phyloP scores from a whole-genome alignment of 2,113 vertebrate species.

The Gracilinanus agilis region DNA sequence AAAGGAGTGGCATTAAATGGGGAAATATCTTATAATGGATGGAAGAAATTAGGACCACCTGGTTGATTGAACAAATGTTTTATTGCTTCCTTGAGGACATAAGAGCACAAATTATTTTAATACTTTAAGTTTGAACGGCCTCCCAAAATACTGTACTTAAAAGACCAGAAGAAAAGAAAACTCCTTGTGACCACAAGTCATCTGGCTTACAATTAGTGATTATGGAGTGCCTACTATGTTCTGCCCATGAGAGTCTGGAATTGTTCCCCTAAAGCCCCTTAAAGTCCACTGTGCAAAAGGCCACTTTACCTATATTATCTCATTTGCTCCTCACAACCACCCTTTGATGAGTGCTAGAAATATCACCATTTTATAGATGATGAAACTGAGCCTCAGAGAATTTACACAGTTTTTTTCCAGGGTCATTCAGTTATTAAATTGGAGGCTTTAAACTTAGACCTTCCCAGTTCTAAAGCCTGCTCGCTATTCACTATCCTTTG shows the following conservation, averaged over 20 bases:
- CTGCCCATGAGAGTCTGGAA: not conserved
- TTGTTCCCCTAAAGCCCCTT: not conserved
- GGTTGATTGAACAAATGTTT: conserved; percentile 71
- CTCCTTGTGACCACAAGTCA: not conserved
- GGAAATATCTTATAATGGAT: conserved; percentile 71
- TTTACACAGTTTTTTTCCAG: not conserved
- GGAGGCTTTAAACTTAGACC: not conserved
- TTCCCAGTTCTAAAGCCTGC: not conserved
- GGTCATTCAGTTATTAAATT: not conserved
- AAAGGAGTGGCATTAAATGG: conserved; percentile 71
- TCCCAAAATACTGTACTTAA: not conserved
- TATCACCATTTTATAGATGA: not conserved
- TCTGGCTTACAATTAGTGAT: not conserved
- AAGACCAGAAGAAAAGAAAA: not conserved
- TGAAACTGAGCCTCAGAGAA: not conserved
- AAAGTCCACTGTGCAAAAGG: too few species aligned
- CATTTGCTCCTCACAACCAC: too few species aligned
- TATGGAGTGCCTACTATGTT: not conserved
- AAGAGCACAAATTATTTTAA: conserved; percentile 71
- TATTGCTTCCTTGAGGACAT: conserved; percentile 74
- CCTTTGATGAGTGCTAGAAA: not conserved
- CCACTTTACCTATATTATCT: too few species aligned
- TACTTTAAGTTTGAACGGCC: not conserved
- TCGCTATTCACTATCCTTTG: not conserved
- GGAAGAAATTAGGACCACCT: conserved; percentile 64